Base-by-base conservation (phyloP, 2,888 invertebrate genomes). In the Phoronis australis region DNA sequence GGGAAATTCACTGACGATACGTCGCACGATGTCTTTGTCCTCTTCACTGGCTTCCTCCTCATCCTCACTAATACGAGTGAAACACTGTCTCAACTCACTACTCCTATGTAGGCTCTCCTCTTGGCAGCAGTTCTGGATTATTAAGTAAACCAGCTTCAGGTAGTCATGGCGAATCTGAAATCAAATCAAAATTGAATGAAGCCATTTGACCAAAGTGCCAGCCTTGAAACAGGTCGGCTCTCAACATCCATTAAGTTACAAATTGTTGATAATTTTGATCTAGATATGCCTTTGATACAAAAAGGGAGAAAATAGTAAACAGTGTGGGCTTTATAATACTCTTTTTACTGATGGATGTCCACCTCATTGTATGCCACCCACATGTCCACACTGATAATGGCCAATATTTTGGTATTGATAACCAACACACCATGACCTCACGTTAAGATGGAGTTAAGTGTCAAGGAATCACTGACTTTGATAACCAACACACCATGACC, bases 51-150 rank as follows among this genome's bases (percentile, higher is more conserved):
- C 31, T 31, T 31, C 15, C 15, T 9, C 31, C 39, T 68, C 66
- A 5, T 49, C 51, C 15, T 35, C 23, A n/a, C 43, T 51, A 23
- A 68, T 65, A 46, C 52, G 45, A 18, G 50, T 47, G 27, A 66
- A 54, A 52, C 60, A 55, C 18, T 50, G 47, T 5, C 42, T 47
- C 39, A 69, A 55, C 26, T 69, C 69, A 2, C 42, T 42, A 21
- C 54, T 43, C 25, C 64, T 56, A 45, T 70, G 66, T 37, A 52
- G 42, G 47, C 64, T 55, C 22, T 73, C 68, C 9, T 43, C 27
- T 54, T 73, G 74, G 46, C 63, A 58, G 0, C 73, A 68, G 53
- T 71, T 66, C 40, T 56, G 55, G n/a, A 73, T 45, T 15, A 73
- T 57, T 25, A 69, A 56, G 31, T 71, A 66, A 42, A 66, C 57